Evolutionary conservation across 92 coral and sea anemone genomes (phyloP).

Genomic region (Parazoanthus atlanticus): DNA sequence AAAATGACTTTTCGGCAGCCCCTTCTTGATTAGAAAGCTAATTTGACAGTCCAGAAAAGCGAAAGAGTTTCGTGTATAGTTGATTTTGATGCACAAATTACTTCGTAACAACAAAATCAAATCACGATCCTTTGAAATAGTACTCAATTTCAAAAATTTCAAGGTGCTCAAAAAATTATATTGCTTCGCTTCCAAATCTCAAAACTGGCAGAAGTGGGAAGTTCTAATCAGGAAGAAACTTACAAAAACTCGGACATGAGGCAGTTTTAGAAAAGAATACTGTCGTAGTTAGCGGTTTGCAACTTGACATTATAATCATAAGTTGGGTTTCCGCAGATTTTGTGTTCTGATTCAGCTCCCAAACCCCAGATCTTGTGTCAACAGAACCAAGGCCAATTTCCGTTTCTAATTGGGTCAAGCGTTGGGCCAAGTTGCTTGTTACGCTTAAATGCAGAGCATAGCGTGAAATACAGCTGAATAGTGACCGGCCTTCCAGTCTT

Average conservation of each 20-base stretch:
- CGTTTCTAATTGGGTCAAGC: slow-evolving; percentile 81
- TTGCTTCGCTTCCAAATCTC: slow-evolving; percentile 34
- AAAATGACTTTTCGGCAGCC: slow-evolving; percentile 45
- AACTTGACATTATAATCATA: slow-evolving; percentile 35
- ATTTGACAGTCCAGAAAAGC: slow-evolving; percentile 36
- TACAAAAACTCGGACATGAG: slow-evolving; percentile 38
- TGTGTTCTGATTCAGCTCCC: slow-evolving; percentile 60
- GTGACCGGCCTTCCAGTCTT: slow-evolving; percentile 33
- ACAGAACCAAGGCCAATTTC: slow-evolving; percentile 71
- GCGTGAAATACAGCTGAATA: slow-evolving; percentile 34
- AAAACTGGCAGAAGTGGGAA: slow-evolving; percentile 18
- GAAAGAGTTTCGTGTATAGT: not conserved
- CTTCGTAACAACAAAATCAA: slow-evolving; percentile 9
- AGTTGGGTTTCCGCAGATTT: slow-evolving; percentile 67
- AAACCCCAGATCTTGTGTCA: slow-evolving; percentile 72
- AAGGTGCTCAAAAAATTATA: slow-evolving; percentile 11
- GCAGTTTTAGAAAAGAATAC: slow-evolving; percentile 31
- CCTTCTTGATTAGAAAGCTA: slow-evolving; percentile 31
- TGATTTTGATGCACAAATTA: slow-evolving; percentile 37
- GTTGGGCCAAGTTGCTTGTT: slow-evolving; percentile 51
- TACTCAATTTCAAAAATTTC: slow-evolving; percentile 14
- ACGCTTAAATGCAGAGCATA: slow-evolving; percentile 45
- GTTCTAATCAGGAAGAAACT: slow-evolving; percentile 25
- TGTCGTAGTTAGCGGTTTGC: slow-evolving; percentile 22
- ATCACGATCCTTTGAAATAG: slow-evolving; percentile 11